These are phyloP conservation scores for Mechanitis mazaeus DNA, from an alignment of 2,888 invertebrate genomes.

Conservation along the genomic window DNA sequence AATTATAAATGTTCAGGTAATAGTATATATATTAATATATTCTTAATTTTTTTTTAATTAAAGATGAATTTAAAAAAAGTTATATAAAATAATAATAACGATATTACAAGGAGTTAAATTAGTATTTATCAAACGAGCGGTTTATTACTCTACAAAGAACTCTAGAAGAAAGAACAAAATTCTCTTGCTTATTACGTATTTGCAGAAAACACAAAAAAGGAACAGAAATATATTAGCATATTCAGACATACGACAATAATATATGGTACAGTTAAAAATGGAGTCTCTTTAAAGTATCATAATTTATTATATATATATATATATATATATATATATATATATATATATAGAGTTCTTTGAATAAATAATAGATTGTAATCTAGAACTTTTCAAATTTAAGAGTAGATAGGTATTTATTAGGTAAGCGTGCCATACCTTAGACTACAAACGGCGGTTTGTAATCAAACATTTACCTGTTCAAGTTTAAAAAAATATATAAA, in stretches of 20 bases:
- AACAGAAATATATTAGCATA: slow-evolving; percentile 13
- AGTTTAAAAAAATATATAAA: too few relatives aligned
- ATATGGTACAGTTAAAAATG: not conserved
- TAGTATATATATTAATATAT: not conserved
- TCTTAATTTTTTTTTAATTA: not conserved
- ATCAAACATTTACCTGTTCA: too few relatives aligned
- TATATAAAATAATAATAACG: too few relatives aligned
- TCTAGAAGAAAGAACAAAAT: slow-evolving; percentile 8
- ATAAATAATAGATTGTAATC: too few relatives aligned
- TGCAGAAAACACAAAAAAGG: slow-evolving; percentile 20
- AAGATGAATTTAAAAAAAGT: not conserved
- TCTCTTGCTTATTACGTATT: slow-evolving; percentile 24
- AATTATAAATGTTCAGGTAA: too few relatives aligned
- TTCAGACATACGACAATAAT: slow-evolving; percentile 10
- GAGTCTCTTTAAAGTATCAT: not conserved
- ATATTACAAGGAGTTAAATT: not conserved
- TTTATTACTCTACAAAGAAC: slow-evolving; percentile 16
- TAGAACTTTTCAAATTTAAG: too few relatives aligned
- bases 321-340: too few relatives aligned
- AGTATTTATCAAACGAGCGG: slow-evolving; percentile 7
- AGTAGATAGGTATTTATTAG: too few relatives aligned
- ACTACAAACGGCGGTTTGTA: too few relatives aligned
- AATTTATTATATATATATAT: not conserved
- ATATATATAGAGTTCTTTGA: too few relatives aligned
- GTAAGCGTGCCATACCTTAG: too few relatives aligned